phyloP scores from a whole-genome alignment of 2,113 vertebrate genomes.

The Penelope pileata region DNA sequence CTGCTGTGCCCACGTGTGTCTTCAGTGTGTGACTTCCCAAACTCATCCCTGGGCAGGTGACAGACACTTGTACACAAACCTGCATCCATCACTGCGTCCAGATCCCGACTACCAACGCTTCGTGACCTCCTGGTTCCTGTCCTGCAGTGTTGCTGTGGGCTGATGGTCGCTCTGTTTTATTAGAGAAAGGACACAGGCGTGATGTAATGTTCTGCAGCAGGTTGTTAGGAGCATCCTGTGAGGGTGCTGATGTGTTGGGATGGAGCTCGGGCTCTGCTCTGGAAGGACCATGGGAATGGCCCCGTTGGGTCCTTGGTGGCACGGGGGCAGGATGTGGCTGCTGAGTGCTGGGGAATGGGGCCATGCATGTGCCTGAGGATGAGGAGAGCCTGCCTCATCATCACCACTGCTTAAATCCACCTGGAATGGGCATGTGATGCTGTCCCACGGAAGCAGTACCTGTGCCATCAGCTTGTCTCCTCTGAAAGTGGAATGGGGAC shows the following conservation, averaged over 20 bases:
- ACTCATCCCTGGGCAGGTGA: neutral
- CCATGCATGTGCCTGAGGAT: too few species aligned
- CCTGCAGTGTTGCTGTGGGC: neutral
- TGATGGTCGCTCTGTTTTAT: neutral
- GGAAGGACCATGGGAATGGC: neutral
- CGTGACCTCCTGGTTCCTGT: neutral
- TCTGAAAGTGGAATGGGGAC: accelerated
- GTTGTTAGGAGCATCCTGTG: neutral
- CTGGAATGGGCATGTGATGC: accelerated
- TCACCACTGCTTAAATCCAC: neutral
- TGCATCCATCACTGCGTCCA: neutral
- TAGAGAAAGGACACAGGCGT: neutral
- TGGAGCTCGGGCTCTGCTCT: neutral
- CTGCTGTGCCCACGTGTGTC: accelerated
- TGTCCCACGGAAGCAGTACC: neutral
- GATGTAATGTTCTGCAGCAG: neutral
- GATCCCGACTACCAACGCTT: too few species aligned
- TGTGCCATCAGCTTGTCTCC: neutral
- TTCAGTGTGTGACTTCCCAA: accelerated
- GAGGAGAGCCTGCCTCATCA: too few species aligned
- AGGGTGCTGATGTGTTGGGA: neutral
- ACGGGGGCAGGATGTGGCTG: neutral
- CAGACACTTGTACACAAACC: accelerated
- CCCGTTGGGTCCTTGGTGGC: neutral
- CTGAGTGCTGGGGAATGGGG: too few species aligned